Conservation (phyloP, 2,888 invertebrate genomes). For the Yponomeuta cagnagella region DNA sequence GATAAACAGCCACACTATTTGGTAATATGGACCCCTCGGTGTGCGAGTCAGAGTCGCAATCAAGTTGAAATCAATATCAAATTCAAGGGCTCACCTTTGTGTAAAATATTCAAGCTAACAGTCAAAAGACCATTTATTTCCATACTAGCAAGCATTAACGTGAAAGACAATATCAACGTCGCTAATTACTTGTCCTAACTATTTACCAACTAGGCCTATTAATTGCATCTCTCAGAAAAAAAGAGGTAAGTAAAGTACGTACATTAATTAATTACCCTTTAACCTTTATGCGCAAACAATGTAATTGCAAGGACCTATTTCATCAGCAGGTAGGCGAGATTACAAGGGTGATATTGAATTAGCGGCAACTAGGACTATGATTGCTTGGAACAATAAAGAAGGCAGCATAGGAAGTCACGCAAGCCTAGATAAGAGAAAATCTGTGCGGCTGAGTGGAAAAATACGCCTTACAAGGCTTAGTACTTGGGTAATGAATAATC, state of each 20-base stretch:
- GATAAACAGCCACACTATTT: no score
- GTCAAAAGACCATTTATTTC: no score
- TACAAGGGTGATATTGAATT: not conserved
- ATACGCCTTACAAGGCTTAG: not conserved
- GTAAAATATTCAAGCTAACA: no score
- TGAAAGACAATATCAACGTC: no score
- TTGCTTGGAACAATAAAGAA: not conserved
- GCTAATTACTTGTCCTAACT: no score
- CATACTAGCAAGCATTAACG: no score
- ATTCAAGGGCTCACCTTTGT: no score
- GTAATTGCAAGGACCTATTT: not conserved
- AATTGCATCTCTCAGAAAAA: not conserved
- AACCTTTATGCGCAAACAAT: not conserved
- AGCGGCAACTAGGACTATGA: not conserved
- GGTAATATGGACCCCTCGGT: no score
- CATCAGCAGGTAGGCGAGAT: not conserved
- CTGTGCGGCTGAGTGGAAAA: not conserved
- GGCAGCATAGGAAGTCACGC: not conserved
- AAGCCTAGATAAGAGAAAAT: not conserved
- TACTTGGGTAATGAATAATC: slow-evolving; percentile 1
- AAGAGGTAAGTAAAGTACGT: slow-evolving; percentile 15
- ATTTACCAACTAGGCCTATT: not conserved
- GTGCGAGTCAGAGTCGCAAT: no score
- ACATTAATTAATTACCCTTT: not conserved
- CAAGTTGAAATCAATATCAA: no score